Conservation (phyloP, 2,888 invertebrate species). For the Catocala nupta region DNA sequence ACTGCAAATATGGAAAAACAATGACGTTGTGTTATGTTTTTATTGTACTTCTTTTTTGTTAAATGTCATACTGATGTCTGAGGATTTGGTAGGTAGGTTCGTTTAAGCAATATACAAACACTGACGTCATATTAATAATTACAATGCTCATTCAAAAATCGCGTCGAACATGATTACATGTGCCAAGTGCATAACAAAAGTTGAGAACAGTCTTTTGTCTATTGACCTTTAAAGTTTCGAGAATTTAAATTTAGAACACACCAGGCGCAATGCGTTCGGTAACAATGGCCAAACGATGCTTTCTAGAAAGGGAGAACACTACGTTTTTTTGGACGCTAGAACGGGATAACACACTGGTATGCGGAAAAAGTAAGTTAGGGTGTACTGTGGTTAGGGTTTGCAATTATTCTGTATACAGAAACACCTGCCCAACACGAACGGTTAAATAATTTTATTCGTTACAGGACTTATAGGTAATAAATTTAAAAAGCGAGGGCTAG, state of each 20-base stretch:
- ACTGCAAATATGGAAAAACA: too few relatives aligned
- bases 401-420: conserved; percentile 33
- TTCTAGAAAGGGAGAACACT: conserved; percentile 35
- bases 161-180: too few relatives aligned
- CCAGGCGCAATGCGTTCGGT: conserved; percentile 18
- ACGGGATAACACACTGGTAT: conserved; percentile 36
- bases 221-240: conserved; percentile 35
- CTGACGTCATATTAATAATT: too few relatives aligned
- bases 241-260: conserved; percentile 50
- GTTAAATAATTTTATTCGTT: conserved; percentile 30
- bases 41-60: not conserved
- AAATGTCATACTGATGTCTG: too few relatives aligned
- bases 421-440: conserved; percentile 46
- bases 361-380: conserved; percentile 40
- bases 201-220: conserved; percentile 29
- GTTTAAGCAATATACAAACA: too few relatives aligned
- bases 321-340: conserved; percentile 15
- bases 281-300: conserved; percentile 38
- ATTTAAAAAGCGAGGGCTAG: conserved; percentile 20
- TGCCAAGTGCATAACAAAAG: too few relatives aligned
- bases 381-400: conserved; percentile 26
- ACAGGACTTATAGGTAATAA: not conserved
- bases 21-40: not conserved
- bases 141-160: too few relatives aligned
- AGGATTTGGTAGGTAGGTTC: too few relatives aligned